Conservation (phyloP, 2,888 invertebrate genomes). For the Metopia argyrocephala region DNA sequence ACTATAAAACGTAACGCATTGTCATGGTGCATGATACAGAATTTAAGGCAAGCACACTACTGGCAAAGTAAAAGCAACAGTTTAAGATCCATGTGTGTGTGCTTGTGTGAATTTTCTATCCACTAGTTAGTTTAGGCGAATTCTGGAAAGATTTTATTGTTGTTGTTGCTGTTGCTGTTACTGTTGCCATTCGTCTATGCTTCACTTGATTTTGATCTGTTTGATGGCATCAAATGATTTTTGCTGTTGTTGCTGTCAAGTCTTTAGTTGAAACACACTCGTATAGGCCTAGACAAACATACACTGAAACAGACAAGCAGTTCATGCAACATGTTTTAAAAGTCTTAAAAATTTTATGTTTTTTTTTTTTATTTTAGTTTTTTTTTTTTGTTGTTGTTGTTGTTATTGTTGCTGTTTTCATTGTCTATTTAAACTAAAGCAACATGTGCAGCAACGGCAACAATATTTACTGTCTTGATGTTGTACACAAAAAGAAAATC, state of each 20-base stretch:
- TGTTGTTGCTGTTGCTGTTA: slow-evolving; percentile 13
- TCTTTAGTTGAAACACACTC: slow-evolving; percentile 43
- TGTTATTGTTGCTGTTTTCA: neutral
- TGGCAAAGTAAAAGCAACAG: neutral
- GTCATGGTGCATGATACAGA: slow-evolving; percentile 9
- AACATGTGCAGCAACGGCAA: slow-evolving; percentile 48
- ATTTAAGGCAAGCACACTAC: neutral
- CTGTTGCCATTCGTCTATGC: slow-evolving; percentile 36
- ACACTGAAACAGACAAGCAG: neutral
- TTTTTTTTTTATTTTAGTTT: neutral
- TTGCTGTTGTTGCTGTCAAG: slow-evolving; percentile 52
- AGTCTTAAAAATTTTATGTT: no score
- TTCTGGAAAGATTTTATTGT: neutral
- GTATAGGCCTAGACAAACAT: neutral
- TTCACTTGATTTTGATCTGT: slow-evolving; percentile 62
- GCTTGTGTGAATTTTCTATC: slow-evolving; percentile 33
- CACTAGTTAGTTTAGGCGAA: slow-evolving; percentile 33
- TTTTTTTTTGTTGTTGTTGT: slow-evolving; percentile 21
- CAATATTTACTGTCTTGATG: slow-evolving; percentile 35
- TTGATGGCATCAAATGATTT: slow-evolving; percentile 61
- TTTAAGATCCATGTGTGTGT: slow-evolving; percentile 15
- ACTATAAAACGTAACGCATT: slow-evolving; percentile 3
- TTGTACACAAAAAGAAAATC: no score
- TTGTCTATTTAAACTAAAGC: slow-evolving; percentile 25
- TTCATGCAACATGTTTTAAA: slow-evolving; percentile 9